phyloP scores from a whole-genome alignment of 2,113 vertebrate species.

The Buteo buteo region DNA sequence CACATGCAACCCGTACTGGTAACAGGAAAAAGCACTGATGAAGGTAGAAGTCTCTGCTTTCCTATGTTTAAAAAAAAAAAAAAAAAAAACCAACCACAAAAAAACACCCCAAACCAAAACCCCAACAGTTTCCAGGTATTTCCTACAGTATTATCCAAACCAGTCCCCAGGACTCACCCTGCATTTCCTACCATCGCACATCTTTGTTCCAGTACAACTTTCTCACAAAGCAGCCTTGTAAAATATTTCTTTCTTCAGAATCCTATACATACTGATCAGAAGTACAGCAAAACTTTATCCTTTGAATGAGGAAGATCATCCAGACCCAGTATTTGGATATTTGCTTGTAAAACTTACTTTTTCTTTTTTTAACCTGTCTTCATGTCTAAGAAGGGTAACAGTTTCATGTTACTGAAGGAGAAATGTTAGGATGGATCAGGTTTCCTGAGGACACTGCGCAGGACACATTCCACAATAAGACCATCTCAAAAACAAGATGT shows the following conservation, averaged over 20 bases:
- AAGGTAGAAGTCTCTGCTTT: neutral
- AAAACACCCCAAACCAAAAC: too few relatives aligned
- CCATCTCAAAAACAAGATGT: neutral
- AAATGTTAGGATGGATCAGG: neutral
- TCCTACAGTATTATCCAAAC: neutral
- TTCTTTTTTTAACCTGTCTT: neutral
- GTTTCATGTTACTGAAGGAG: neutral
- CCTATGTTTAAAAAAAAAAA: neutral
- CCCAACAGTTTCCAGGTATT: neutral
- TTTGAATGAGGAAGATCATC: conserved; percentile 11
- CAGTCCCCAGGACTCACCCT: conserved; percentile 31
- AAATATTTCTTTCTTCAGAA: conserved; percentile 48
- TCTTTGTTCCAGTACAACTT: conserved; percentile 14
- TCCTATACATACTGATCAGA: conserved; percentile 16
- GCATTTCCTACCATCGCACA: conserved; percentile 11
- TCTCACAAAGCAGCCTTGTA: conserved; percentile 29
- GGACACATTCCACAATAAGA: neutral
- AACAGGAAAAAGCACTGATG: neutral
- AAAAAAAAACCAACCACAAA: neutral
- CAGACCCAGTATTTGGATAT: neutral
- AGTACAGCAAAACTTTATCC: conserved; percentile 9
- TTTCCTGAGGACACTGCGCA: neutral
- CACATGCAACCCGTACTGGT: neutral
- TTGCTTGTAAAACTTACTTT: neutral
- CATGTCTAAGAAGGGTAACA: neutral